phyloP scores from a whole-genome alignment of 2,888 invertebrate species.

The Xanthia togata region DNA sequence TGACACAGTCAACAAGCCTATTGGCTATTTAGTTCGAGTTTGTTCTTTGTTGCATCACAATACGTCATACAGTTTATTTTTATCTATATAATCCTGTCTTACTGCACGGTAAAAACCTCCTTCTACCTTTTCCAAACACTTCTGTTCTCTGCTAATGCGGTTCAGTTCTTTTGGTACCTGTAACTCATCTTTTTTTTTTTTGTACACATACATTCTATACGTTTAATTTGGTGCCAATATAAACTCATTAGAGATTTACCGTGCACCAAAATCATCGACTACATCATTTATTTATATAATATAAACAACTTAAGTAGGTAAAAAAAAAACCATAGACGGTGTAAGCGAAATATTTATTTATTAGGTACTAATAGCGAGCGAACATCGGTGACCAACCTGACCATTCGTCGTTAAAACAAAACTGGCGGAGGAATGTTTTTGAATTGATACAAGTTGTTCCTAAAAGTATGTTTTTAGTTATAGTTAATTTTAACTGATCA shows the following conservation, averaged over 20 bases:
- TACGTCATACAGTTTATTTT: background rate
- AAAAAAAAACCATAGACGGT: too few relatives aligned
- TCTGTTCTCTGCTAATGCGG: background rate
- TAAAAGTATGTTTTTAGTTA: background rate
- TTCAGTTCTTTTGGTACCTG: background rate
- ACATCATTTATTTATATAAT: too few relatives aligned
- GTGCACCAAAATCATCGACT: too few relatives aligned
- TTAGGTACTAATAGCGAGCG: background rate
- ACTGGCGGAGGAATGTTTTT: background rate
- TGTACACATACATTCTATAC: too few relatives aligned
- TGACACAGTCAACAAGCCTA: background rate
- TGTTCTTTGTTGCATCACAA: background rate
- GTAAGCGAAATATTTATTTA: background rate
- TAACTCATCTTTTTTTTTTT: background rate
- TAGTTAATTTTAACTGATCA: too few relatives aligned
- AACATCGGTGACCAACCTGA: background rate
- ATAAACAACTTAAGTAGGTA: too few relatives aligned
- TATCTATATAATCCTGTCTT: too few relatives aligned
- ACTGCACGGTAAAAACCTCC: background rate
- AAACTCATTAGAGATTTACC: too few relatives aligned
- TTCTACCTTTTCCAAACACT: background rate
- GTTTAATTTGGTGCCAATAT: too few relatives aligned
- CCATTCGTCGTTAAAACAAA: background rate
- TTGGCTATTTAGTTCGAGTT: background rate
- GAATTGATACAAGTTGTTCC: background rate